Evolutionary conservation across 2,888 invertebrate species (phyloP).

Genomic region (Chloromyia formosa): DNA sequence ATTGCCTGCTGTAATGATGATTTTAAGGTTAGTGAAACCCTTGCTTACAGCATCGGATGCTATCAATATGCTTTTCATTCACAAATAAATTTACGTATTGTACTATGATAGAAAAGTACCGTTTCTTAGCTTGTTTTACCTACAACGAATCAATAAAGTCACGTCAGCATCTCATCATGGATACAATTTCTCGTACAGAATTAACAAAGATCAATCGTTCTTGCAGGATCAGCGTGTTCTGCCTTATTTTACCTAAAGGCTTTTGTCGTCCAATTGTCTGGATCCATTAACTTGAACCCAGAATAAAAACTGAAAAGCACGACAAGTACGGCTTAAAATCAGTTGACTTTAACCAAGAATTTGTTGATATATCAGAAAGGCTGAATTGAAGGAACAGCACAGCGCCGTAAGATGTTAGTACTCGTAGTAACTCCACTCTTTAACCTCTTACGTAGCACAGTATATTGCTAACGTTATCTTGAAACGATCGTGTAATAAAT

Average conservation of each 20-base stretch:
- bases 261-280: slow-evolving; percentile 47
- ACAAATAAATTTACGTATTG: too few species aligned
- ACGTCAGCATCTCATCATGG: too few species aligned
- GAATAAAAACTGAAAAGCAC: neutral
- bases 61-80: too few species aligned
- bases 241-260: slow-evolving; percentile 38
- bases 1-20: too few species aligned
- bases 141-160: too few species aligned
- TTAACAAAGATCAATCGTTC: too few species aligned
- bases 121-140: too few species aligned
- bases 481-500: slow-evolving; percentile 35
- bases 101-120: too few species aligned
- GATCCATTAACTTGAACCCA: slow-evolving; percentile 11
- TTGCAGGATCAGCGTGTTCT: neutral
- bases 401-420: neutral
- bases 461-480: slow-evolving; percentile 26
- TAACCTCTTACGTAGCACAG: neutral
- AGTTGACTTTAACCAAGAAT: neutral
- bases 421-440: neutral
- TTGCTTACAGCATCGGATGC: too few species aligned
- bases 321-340: slow-evolving; percentile 6
- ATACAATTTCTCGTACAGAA: too few species aligned
- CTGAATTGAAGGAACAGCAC: neutral
- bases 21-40: too few species aligned
- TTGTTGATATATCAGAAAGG: neutral